Conservation (phyloP, 2,888 invertebrate species). For the Cremastobaeus sp. region DNA sequence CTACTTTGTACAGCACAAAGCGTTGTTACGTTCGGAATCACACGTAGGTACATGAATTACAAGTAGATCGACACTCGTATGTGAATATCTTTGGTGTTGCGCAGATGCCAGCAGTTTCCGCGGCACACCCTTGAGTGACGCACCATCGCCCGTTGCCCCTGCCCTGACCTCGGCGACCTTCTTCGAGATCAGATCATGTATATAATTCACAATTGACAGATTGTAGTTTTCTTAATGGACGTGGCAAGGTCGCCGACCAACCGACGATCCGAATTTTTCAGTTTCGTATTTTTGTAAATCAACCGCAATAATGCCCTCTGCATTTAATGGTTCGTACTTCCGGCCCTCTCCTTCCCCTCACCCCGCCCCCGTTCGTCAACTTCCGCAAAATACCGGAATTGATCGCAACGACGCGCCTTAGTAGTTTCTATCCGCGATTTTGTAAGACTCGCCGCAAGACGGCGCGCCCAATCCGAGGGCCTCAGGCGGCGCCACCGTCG, state of each 20-base stretch:
- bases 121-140: slow-evolving; percentile 15
- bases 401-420: slow-evolving; percentile 57
- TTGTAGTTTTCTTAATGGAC: slow-evolving; percentile 53
- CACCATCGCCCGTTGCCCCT: slow-evolving; percentile 2
- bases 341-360: slow-evolving; percentile 18
- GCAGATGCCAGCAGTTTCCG: slow-evolving; percentile 72
- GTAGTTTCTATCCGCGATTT: slow-evolving; percentile 51
- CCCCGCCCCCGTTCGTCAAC: slow-evolving; percentile 39
- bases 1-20: slow-evolving; percentile 46
- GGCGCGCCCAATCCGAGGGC: background rate
- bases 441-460: slow-evolving; percentile 29
- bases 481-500: background rate
- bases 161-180: slow-evolving; percentile 43
- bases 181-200: slow-evolving; percentile 52
- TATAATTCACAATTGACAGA: slow-evolving; percentile 52
- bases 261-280: slow-evolving; percentile 47
- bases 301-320: slow-evolving; percentile 26
- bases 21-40: slow-evolving; percentile 41
- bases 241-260: slow-evolving; percentile 51
- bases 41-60: slow-evolving; percentile 21
- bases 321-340: slow-evolving; percentile 46
- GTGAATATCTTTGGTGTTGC: slow-evolving; percentile 66
- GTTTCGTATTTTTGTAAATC: slow-evolving; percentile 53
- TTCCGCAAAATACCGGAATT: slow-evolving; percentile 54
- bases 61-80: slow-evolving; percentile 9